These are phyloP conservation scores for Malurus elegans DNA, from an alignment of 2,113 vertebrate species.

Conservation along the genomic window DNA sequence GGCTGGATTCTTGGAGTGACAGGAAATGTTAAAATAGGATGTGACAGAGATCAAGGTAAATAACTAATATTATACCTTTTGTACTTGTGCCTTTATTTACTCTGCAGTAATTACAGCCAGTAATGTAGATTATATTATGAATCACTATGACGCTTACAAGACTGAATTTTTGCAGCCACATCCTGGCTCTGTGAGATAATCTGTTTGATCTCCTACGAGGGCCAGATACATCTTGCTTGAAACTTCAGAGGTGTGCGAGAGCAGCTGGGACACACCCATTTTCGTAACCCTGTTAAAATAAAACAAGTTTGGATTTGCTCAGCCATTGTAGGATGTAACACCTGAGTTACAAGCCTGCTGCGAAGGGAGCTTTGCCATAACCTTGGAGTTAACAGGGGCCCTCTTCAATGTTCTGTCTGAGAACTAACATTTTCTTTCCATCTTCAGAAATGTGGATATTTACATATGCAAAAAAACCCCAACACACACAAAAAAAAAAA, in stretches of 20 bases:
- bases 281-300: constrained; percentile 29
- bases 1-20: neutral
- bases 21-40: neutral
- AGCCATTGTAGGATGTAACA: constrained; percentile 31
- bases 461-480: neutral
- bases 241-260: neutral
- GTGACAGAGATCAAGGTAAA: constrained; percentile 11
- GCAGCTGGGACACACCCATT: constrained; percentile 18
- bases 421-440: neutral
- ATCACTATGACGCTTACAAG: constrained; percentile 40
- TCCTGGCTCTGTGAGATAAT: constrained; percentile 50
- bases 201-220: constrained; percentile 17
- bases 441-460: constrained; percentile 35
- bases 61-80: constrained; percentile 33
- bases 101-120: constrained; percentile 35
- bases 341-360: constrained; percentile 4
- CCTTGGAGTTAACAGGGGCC: neutral
- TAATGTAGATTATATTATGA: constrained; percentile 38
- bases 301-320: constrained; percentile 66
- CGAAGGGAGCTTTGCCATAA: constrained; percentile 8
- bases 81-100: constrained; percentile 49
- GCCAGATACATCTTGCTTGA: constrained; percentile 35
- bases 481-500: neutral
- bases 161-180: constrained; percentile 37
- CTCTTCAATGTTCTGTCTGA: neutral